phyloP scores from a whole-genome alignment of 2,888 invertebrate genomes.

The Crossocerus cetratus region DNA sequence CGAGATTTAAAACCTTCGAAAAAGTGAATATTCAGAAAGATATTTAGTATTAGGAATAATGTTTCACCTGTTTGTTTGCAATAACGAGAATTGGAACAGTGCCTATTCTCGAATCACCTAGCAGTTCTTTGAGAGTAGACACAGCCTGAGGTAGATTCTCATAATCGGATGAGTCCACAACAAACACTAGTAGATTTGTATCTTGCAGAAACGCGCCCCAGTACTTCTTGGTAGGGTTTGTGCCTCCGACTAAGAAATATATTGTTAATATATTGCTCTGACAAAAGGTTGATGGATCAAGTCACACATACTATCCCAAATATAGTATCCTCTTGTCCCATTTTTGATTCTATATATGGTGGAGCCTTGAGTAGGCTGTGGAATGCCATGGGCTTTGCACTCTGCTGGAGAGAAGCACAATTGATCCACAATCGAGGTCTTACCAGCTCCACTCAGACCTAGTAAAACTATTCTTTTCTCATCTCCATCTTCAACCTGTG shows the following conservation, averaged over 20 bases:
- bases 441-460: slow-evolving; percentile 74
- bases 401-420: slow-evolving; percentile 64
- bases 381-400: slow-evolving; percentile 58
- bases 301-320: slow-evolving; percentile 76
- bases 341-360: slow-evolving; percentile 69
- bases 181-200: slow-evolving; percentile 75
- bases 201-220: slow-evolving; percentile 76
- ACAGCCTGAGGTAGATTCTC: slow-evolving; percentile 70
- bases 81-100: slow-evolving; percentile 74
- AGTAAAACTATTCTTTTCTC: slow-evolving; percentile 73
- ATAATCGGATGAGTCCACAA: slow-evolving; percentile 74
- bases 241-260: slow-evolving; percentile 69
- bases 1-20: not conserved
- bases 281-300: slow-evolving; percentile 1
- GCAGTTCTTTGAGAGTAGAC: slow-evolving; percentile 71
- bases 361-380: slow-evolving; percentile 72
- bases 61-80: slow-evolving; percentile 74
- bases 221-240: slow-evolving; percentile 69
- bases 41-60: not conserved
- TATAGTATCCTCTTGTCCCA: slow-evolving; percentile 66
- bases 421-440: slow-evolving; percentile 74
- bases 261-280: slow-evolving; percentile 8
- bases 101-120: slow-evolving; percentile 74
- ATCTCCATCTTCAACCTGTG: slow-evolving; percentile 73
- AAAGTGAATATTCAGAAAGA: not conserved